Percentiles rank a stretch among this genome's conserved stretches.
phyloP scores from a whole-genome alignment of 2,888 invertebrate species.

The Choristoneura rosaceana region DNA sequence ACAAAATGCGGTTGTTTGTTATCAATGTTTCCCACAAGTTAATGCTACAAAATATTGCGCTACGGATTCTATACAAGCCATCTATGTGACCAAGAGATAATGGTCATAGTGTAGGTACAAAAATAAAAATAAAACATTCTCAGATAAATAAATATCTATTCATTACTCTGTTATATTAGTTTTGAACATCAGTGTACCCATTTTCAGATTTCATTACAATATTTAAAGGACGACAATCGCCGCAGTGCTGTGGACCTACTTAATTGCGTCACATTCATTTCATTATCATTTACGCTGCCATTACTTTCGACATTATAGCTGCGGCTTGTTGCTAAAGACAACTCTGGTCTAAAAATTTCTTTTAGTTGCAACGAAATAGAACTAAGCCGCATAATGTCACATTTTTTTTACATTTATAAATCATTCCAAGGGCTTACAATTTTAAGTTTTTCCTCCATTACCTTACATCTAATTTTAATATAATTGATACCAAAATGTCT shows the following conservation, averaged over 20 bases:
- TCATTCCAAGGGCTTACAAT: slow-evolving; percentile 64
- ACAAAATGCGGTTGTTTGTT: neutral
- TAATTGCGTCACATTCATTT: neutral
- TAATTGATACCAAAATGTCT: slow-evolving; percentile 66
- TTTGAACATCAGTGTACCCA: slow-evolving; percentile 6
- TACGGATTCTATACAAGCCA: neutral
- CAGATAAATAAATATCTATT: slow-evolving; percentile 11
- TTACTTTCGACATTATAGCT: slow-evolving; percentile 17
- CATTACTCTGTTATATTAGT: neutral
- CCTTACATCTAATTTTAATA: slow-evolving; percentile 74
- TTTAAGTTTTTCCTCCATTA: slow-evolving; percentile 55
- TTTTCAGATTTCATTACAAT: slow-evolving; percentile 3
- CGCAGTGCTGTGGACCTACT: slow-evolving; percentile 4
- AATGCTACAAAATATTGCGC: neutral
- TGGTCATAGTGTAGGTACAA: neutral
- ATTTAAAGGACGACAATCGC: neutral
- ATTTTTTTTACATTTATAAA: slow-evolving; percentile 56
- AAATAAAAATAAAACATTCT: slow-evolving; percentile 3
- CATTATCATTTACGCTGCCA: slow-evolving; percentile 18
- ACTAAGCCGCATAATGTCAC: slow-evolving; percentile 47
- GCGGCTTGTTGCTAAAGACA: slow-evolving; percentile 30
- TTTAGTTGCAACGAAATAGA: slow-evolving; percentile 24
- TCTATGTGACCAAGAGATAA: neutral
- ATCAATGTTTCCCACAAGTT: neutral
- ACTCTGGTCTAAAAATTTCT: slow-evolving; percentile 29